Evolutionary conservation across 2,888 invertebrate species (phyloP).

Genomic region (Frankliniella intonsa): DNA sequence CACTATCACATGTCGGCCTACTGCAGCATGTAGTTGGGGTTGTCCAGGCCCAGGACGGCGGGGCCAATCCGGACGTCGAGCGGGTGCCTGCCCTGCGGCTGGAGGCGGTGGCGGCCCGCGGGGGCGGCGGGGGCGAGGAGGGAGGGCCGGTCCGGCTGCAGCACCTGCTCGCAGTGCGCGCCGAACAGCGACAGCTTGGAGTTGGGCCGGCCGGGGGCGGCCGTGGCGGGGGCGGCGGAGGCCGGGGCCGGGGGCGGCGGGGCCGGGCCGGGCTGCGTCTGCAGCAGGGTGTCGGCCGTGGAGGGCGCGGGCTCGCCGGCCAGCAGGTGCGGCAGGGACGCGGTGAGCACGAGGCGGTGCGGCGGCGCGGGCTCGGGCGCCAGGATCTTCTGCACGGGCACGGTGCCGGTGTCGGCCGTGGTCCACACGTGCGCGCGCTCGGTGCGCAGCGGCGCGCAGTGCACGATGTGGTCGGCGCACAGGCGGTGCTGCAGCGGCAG

Average conservation of each 20-base stretch:
- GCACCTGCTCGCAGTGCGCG: conserved; percentile 27
- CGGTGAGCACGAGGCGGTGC: conserved; percentile 29
- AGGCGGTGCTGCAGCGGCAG: conserved; percentile 38
- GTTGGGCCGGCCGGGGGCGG: background rate
- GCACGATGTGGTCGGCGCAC: conserved; percentile 35
- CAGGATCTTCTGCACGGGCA: conserved; percentile 38
- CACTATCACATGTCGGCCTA: background rate
- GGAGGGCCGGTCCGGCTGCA: conserved; percentile 18
- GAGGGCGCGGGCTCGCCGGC: background rate
- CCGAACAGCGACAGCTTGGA: conserved; percentile 25
- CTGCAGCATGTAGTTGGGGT: conserved; percentile 38
- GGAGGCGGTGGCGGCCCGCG: background rate
- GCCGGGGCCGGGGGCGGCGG: conserved; percentile 30
- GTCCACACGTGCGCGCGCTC: conserved; percentile 30
- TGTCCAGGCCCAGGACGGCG: conserved; percentile 38
- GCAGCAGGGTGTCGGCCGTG: conserved; percentile 13
- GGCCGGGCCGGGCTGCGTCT: background rate
- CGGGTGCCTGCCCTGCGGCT: conserved; percentile 22
- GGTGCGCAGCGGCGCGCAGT: conserved; percentile 33
- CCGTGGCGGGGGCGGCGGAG: background rate
- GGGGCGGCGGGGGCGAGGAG: conserved; percentile 31
- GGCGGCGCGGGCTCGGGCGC: conserved; percentile 37
- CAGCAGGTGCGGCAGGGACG: conserved; percentile 31
- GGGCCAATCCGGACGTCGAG: conserved; percentile 35
- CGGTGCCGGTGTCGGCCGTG: conserved; percentile 33